phyloP scores from a whole-genome alignment of 2,113 vertebrate species.

The Uropsilus gracilis region DNA sequence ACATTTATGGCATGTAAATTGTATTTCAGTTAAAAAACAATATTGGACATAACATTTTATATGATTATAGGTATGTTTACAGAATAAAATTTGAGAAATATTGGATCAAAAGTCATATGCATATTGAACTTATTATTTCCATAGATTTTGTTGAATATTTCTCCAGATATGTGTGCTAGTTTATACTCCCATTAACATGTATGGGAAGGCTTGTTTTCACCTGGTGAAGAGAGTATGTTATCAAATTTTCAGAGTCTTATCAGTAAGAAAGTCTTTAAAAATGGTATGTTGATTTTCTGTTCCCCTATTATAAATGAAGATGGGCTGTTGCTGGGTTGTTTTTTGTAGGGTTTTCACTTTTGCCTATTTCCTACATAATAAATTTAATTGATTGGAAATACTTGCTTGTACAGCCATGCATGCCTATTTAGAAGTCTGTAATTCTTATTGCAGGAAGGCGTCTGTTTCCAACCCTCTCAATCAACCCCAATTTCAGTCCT shows the following conservation, averaged over 20 bases:
- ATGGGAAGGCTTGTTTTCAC: background rate
- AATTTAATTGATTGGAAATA: slow-evolving; percentile 45
- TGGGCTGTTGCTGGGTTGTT: background rate
- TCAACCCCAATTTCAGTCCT: slow-evolving; percentile 61
- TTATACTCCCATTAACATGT: background rate
- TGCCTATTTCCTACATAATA: slow-evolving; percentile 18
- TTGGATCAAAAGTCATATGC: background rate
- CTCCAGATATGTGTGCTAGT: background rate
- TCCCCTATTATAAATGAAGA: background rate
- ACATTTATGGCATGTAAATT: background rate
- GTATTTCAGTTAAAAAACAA: background rate
- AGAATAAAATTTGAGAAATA: slow-evolving; percentile 14
- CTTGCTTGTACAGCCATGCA: background rate
- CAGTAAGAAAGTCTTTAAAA: background rate
- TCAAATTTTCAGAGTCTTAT: slow-evolving; percentile 5
- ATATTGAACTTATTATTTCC: slow-evolving; percentile 12
- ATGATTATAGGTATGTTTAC: background rate
- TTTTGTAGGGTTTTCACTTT: background rate
- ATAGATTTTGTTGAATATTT: background rate
- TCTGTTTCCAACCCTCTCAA: slow-evolving; percentile 61
- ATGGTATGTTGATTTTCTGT: background rate
- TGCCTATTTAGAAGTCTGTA: slow-evolving; percentile 3
- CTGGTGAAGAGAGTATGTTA: background rate
- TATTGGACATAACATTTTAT: background rate
- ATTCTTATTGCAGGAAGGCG: slow-evolving; percentile 36